Conservation (phyloP, 2,888 invertebrate species). For the Conomelus anceps region DNA sequence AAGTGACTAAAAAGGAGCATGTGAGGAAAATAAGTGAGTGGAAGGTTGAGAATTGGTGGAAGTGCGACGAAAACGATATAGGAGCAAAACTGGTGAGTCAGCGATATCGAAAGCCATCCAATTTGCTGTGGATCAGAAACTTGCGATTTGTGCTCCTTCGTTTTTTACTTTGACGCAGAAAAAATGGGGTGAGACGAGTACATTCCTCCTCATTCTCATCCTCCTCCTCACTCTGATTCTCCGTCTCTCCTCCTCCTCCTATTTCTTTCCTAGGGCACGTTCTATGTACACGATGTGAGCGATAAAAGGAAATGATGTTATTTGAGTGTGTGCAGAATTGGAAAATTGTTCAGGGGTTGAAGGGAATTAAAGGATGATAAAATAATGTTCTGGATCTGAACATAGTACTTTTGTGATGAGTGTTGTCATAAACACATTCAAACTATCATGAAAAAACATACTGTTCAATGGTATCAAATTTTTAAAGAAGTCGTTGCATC, state of each 20-base stretch:
- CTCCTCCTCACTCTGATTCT: too few relatives aligned
- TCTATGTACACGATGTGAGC: neutral
- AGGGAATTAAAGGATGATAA: neutral
- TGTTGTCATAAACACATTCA: too few relatives aligned
- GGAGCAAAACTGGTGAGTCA: neutral
- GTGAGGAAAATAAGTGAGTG: neutral
- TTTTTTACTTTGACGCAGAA: neutral
- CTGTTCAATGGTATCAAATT: too few relatives aligned
- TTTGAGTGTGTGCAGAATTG: too few relatives aligned
- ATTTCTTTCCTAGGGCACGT: neutral
- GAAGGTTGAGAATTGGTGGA: neutral
- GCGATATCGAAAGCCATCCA: constrained; percentile 8
- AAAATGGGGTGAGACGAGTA: neutral
- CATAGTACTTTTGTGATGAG: too few relatives aligned
- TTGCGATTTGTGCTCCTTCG: neutral
- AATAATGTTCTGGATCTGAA: too few relatives aligned
- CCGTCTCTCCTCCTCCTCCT: too few relatives aligned
- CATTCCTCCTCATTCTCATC: too few relatives aligned
- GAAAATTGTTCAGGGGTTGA: neutral
- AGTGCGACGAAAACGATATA: neutral
- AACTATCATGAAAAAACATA: too few relatives aligned
- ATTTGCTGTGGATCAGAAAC: constrained; percentile 10
- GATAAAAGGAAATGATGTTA: neutral
- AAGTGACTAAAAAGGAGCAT: neutral
- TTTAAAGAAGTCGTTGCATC: too few relatives aligned